Evolutionary conservation across 2,888 invertebrate species (phyloP), one percentile per base, ranked within the genome.

Genomic region (Gerris lacustris): DNA sequence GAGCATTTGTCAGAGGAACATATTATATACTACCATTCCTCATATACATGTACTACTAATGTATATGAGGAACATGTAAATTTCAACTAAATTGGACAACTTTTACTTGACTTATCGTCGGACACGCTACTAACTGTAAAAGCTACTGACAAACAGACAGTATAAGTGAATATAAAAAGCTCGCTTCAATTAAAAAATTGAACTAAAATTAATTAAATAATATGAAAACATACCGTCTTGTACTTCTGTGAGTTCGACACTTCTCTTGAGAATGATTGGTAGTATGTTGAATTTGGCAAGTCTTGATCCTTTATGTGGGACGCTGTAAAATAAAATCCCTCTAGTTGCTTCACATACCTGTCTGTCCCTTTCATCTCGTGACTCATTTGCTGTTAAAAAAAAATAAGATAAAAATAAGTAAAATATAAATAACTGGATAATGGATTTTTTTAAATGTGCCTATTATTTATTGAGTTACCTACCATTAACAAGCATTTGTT

Each of bases 241-340:
- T 72, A 93, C 88, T 81, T 93, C 92, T 71, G 87, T 80, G 44
- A 93, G 83, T 77, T 93, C 92, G 0, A 90, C 84, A 47, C 92
- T 91, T 73, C 90, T 84, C n/a, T 87, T 83, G 0, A 92, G 83
- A 67, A 92, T 82, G 2, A 90, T 89, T 0, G 88, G 84, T 31
- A 64, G 17, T 9, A 55, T 11, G 76, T 88, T 88, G 73, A 88
- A 86, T 75, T 87, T 87, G 0, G 91, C 92, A 69, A 93, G 82
- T 43, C 88, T 85, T 0, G 93, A 91, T 2, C 94, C 94, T 17
- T 86, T 84, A 80, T 94, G 94, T 0, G 94, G 94, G 6, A 92
- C 92, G 64, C 92, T 91, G 81, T 91, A 93, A 81, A 94, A 92
- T 82, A 94, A 86, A 73, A 90, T 86, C 0, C 86, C 88, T 6